Evolutionary conservation across 2,888 invertebrate species (phyloP), one percentile per base, ranked within the genome.

Genomic region (Auanema sp.): DNA sequence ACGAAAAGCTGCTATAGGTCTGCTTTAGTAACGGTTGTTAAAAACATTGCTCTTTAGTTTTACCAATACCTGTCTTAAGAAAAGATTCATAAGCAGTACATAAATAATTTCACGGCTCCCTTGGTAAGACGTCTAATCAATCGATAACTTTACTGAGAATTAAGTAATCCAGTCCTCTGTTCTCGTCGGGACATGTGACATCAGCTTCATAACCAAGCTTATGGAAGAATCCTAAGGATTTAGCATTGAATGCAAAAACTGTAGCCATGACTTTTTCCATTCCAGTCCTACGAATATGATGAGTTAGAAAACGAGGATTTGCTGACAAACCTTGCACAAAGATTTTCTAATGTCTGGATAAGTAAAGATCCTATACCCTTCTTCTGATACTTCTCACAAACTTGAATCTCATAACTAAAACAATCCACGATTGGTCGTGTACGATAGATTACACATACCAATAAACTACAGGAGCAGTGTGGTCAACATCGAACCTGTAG

Each of bases 291-390:
- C 11, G 8, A 47, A 5, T 47, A 18, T 3, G n/a, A 18, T 11
- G n/a, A 54, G 14, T 54, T 47, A 41, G 10, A 44, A n/a, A n/a
- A n/a, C n/a, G n/a, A n/a, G 52, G 11, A 55, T 47, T 54, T 41
- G 12, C 33, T 6, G 12, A 58, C 67, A 18, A 58, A 79, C 79
- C 71, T 78, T 43, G 68, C 79, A 52, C 91, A 92, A 64, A 93
- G 87, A 58, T 88, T 85, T 85, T 92, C 92, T 69, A 93, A 85
- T 71, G 90, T 88, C 79, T 89, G 88, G 87, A 93, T 89, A 85
- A 93, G 88, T 81, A 90, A 90, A 83, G 90, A 90, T 4, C 93
- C 93, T 50, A 93, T 87, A 11, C 92, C 92, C 84, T 90, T 90
- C 66, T 91, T 87, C 69, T 91, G 89, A 40, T 89, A 88, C 11